phyloP scores from a whole-genome alignment of 2,888 invertebrate genomes.

The Cinara cedri region DNA sequence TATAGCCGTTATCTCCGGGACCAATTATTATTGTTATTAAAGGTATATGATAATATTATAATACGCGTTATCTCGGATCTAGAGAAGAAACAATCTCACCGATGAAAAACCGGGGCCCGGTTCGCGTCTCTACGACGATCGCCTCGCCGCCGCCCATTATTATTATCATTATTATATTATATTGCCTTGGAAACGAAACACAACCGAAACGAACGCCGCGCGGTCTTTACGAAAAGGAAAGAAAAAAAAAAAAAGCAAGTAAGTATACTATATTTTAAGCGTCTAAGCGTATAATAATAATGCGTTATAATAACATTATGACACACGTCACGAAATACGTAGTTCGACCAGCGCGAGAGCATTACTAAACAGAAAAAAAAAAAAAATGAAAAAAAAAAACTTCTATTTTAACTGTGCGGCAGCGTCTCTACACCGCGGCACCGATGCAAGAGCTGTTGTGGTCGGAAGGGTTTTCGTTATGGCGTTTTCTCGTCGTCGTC shows the following conservation, averaged over 20 bases:
- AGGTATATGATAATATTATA: too few species aligned
- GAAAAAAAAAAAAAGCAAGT: not conserved
- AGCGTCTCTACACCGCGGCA: too few species aligned
- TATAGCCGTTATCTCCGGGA: too few species aligned
- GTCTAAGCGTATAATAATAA: slow-evolving; percentile 20
- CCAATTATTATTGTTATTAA: too few species aligned
- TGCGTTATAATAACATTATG: slow-evolving; percentile 55
- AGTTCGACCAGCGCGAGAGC: slow-evolving; percentile 36
- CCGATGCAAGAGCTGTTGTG: not conserved
- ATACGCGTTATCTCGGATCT: slow-evolving; percentile 30
- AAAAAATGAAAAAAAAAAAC: slow-evolving; percentile 1
- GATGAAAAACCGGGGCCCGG: not conserved
- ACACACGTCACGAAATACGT: slow-evolving; percentile 55
- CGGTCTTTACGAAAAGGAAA: slow-evolving; percentile 3
- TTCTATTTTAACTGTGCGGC: slow-evolving; percentile 25
- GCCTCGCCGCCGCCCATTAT: slow-evolving; percentile 10
- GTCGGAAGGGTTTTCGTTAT: slow-evolving; percentile 17
- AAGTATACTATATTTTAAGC: slow-evolving; percentile 5
- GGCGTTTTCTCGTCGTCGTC: not conserved
- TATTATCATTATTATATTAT: slow-evolving; percentile 4
- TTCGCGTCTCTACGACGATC: not conserved
- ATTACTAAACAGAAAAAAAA: slow-evolving; percentile 28
- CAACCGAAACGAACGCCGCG: not conserved
- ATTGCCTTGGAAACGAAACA: not conserved
- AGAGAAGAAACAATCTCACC: too few species aligned